phyloP scores from a whole-genome alignment of 2,888 invertebrate genomes.

The Carpatolechia fugitivella region DNA sequence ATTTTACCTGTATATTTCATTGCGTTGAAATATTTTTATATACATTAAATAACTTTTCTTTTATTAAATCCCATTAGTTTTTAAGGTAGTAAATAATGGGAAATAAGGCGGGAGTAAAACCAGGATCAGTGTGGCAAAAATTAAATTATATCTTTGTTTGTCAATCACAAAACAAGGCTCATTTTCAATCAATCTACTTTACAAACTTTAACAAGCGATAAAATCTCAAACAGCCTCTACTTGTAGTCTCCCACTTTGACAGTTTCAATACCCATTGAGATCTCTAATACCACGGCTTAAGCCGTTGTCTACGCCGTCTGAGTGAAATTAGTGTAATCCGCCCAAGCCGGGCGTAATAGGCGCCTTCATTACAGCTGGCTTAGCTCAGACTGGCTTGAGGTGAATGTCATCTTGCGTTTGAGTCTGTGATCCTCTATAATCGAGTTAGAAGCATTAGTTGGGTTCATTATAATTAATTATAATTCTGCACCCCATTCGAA shows the following conservation, averaged over 20 bases:
- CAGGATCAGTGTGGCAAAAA: too few species aligned
- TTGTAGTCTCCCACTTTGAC: not conserved
- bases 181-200: too few species aligned
- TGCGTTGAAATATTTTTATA: too few species aligned
- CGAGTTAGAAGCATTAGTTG: not conserved
- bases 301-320: conserved; percentile 17
- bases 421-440: not conserved
- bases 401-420: conserved; percentile 4
- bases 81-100: too few species aligned
- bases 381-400: conserved; percentile 11
- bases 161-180: too few species aligned
- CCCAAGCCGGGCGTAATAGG: conserved; percentile 15
- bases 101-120: too few species aligned
- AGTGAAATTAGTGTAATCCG: conserved; percentile 20
- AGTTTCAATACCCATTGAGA: conserved; percentile 5
- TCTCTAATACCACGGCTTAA: conserved; percentile 8
- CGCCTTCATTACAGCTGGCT: conserved; percentile 17
- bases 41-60: too few species aligned
- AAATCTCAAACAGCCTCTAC: not conserved
- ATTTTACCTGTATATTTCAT: too few species aligned
- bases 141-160: too few species aligned
- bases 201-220: too few species aligned
- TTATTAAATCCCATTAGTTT: too few species aligned
- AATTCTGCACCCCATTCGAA: not conserved
- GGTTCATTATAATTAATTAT: not conserved